These are phyloP conservation scores for Meiosimyza decipiens DNA, from an alignment of 2,888 invertebrate species.

Conservation along the genomic window DNA sequence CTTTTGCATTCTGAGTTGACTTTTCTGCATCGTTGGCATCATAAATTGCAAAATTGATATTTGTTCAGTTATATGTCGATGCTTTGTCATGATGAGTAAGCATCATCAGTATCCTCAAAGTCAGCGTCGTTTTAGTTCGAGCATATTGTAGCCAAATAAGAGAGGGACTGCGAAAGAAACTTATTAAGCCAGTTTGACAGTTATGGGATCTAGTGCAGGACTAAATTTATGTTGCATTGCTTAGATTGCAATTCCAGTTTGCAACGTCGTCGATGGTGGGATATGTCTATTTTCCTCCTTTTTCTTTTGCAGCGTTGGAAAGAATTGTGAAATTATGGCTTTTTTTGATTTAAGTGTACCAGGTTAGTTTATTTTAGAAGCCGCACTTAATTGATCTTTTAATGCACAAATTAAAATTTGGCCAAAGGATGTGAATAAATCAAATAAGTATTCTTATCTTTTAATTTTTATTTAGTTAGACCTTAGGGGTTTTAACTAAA, in stretches of 20 bases:
- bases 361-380: too few species aligned
- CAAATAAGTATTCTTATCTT: too few species aligned
- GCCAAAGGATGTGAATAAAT: too few species aligned
- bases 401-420: too few species aligned
- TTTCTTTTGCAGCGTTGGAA: too few species aligned
- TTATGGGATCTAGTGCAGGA: slow-evolving; percentile 15
- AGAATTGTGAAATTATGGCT: too few species aligned
- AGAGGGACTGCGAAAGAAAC: neutral
- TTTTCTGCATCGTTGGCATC: neutral
- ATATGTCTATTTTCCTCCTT: too few species aligned
- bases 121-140: neutral
- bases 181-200: slow-evolving; percentile 25
- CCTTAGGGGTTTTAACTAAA: too few species aligned
- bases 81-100: slow-evolving; percentile 28
- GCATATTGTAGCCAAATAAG: neutral
- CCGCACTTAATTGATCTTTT: too few species aligned
- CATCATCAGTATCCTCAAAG: slow-evolving; percentile 12
- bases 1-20: slow-evolving; percentile 13
- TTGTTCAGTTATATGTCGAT: slow-evolving; percentile 32
- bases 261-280: neutral
- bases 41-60: slow-evolving; percentile 33
- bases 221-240: neutral
- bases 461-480: too few species aligned
- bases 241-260: neutral
- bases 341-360: too few species aligned